Percentiles rank a stretch among this genome's conserved stretches.
These are phyloP conservation scores for Poliocrania exsul DNA, from an alignment of 2,797 vertebrate genomes.

Conservation along the genomic window DNA sequence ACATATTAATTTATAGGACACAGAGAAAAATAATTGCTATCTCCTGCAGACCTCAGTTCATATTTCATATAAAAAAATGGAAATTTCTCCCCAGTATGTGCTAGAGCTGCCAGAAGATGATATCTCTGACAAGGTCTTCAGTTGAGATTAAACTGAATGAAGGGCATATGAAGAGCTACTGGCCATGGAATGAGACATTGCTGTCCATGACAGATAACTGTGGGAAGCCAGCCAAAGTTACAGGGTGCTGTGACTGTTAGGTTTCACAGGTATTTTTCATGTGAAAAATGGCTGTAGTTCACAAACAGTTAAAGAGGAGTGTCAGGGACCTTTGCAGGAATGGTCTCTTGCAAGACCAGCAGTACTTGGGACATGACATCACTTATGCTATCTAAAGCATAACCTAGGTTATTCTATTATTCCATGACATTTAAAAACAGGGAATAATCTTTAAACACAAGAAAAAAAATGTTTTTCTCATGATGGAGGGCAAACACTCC, in stretches of 20 bases:
- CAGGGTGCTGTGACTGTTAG: background rate
- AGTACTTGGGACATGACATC: background rate
- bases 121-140: background rate
- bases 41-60: background rate
- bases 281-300: background rate
- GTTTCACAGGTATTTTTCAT: background rate
- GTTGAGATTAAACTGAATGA: background rate
- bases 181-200: background rate
- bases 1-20: background rate
- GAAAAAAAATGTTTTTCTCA: background rate
- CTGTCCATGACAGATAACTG: background rate
- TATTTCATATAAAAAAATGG: background rate
- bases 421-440: background rate
- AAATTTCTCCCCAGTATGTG: background rate
- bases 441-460: background rate
- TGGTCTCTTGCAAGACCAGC: background rate
- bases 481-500: background rate
- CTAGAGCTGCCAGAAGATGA: background rate
- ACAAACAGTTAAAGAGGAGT: background rate
- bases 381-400: background rate
- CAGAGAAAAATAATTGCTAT: background rate
- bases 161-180: background rate
- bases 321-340: background rate
- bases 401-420: background rate
- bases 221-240: background rate